Evolutionary conservation across 2,797 vertebrate genomes (phyloP), one percentile per base, ranked within the genome.

Genomic region (Lophotriccus pileatus): DNA sequence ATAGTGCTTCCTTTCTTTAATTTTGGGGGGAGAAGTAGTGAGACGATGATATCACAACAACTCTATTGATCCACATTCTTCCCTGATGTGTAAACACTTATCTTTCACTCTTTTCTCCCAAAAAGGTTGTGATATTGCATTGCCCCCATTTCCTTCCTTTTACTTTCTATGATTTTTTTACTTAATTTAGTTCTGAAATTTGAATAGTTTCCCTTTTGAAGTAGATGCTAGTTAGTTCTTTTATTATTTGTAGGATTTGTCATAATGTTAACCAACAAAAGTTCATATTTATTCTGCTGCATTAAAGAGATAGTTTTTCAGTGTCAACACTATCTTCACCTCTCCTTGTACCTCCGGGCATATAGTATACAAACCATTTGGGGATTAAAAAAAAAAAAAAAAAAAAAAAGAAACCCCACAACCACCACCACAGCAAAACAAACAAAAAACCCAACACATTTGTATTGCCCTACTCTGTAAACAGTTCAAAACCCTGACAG

Each of bases 111-210:
- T 58, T 62, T 46, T 89, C n/a, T 53, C 66, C 18, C 22, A 73
- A 86, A 86, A 75, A 63, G 13, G 3, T 14, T 56, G 19, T 49
- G 18, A 14, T 83, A 60, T 50, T 81, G 56, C n/a, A 93, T 59
- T 62, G n/a, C 5, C 72, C 53, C 18, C 30, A 17, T 70, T 92
- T 92, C 49, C 41, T 79, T 91, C 30, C 50, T 81, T 49, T 8
- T 70, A 43, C 2, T 93, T 92, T 72, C 39, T 89, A 44, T 73
- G 32, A 85, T 75, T 93, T 90, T 77, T 86, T 49, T 17, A 28
- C 20, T 94, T 90, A 90, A 90, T 95, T 89, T 43, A 43, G 4
- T 63, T 95, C 74, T 72, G 67, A 91, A 95, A 34, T 84, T 82
- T 36, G 43, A 95, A 30, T 6, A 72, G 1, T 66, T 96, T 95